These are phyloP conservation scores for Nyctereutes procyonoides DNA, from an alignment of 2,113 vertebrate genomes.

Conservation along the genomic window DNA sequence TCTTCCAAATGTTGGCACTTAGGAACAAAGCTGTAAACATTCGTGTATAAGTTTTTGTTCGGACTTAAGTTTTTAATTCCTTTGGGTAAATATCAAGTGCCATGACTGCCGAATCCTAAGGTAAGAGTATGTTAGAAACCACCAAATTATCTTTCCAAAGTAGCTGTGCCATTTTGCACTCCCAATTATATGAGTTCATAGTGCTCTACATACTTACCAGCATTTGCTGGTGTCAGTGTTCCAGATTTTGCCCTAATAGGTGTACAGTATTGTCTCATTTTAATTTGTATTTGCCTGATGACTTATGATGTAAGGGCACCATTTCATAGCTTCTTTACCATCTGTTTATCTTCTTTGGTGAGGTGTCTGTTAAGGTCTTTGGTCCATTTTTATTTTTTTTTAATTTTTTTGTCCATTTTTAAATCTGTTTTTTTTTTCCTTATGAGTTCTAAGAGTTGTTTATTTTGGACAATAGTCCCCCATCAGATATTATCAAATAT, in stretches of 20 bases:
- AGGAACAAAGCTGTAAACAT: constrained; percentile 38
- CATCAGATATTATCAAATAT: constrained; percentile 16
- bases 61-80: constrained; percentile 13
- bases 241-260: neutral
- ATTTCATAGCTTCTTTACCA: neutral
- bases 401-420: neutral
- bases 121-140: neutral
- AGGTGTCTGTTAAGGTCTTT: neutral
- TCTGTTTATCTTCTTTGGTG: neutral
- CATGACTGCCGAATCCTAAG: neutral
- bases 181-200: neutral
- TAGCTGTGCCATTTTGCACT: neutral
- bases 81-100: neutral
- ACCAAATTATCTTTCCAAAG: neutral
- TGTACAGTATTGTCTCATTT: neutral
- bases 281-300: neutral
- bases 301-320: neutral
- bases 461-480: neutral
- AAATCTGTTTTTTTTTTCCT: neutral
- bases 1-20: neutral
- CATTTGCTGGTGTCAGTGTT: neutral
- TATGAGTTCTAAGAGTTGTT: neutral
- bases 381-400: neutral
- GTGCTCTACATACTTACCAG: neutral
- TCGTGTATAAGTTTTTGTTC: neutral